Conservation (phyloP, 2,888 invertebrate species). For the Shargacucullia verbasci region DNA sequence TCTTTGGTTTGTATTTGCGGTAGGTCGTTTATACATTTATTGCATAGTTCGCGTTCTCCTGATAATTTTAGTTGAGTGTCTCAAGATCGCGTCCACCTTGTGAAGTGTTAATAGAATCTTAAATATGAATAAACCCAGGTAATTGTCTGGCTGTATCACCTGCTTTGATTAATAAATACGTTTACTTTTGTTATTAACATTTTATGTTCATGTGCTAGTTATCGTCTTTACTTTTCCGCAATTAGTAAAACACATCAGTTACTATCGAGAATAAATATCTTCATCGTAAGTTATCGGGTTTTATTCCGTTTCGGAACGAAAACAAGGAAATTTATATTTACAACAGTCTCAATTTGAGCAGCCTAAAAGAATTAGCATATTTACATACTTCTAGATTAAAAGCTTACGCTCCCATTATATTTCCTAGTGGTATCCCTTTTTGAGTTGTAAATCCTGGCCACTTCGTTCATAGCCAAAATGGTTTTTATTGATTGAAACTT, state of each 20-base stretch:
- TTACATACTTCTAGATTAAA: background rate
- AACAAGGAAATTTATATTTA: too few relatives aligned
- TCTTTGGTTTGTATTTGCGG: conserved; percentile 58
- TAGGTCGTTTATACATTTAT: conserved; percentile 64
- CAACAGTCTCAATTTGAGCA: too few relatives aligned
- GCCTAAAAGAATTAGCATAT: too few relatives aligned
- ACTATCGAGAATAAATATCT: conserved; percentile 31
- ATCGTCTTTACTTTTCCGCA: conserved; percentile 34
- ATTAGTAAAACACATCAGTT: conserved; percentile 46
- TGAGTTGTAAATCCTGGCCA: background rate
- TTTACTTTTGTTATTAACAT: too few relatives aligned
- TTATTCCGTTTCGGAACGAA: conserved; percentile 35
- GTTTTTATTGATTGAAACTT: too few relatives aligned
- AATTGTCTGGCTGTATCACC: background rate
- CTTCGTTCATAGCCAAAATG: background rate
- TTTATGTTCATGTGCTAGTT: conserved; percentile 1
- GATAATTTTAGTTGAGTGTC: conserved; percentile 40
- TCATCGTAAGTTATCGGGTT: conserved; percentile 12
- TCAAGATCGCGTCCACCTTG: conserved; percentile 9
- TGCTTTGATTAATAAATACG: too few relatives aligned
- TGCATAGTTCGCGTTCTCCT: conserved; percentile 58
- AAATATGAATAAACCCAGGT: conserved; percentile 3
- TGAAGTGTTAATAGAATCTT: conserved; percentile 7
- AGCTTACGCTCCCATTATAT: background rate
- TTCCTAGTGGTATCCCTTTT: background rate